Evolutionary conservation across 2,113 vertebrate genomes (phyloP), one percentile per base, ranked within the genome.

Genomic region (Colinus virginianus): DNA sequence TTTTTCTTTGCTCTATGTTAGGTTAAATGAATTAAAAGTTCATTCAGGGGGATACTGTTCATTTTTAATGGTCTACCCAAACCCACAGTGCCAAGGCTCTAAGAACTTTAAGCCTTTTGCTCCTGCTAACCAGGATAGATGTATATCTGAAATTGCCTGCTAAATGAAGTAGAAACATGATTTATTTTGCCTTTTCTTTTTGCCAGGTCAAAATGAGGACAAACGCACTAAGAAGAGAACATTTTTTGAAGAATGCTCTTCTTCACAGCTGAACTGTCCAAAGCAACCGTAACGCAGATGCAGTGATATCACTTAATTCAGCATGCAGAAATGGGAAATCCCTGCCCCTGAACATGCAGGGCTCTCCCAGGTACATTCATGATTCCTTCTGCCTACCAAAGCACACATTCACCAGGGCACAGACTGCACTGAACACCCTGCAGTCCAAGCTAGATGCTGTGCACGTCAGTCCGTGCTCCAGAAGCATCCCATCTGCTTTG

Each of bases 281-380:
- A 84, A 51, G 38, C 28, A 75, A 25, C 20, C 42, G 28, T 56
- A 49, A 34, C 5, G 9, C 8, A 43, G 22, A 62, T 71, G 58
- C 17, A 26, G 4, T 23, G n/a, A 67, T 11, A 62, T 56, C 69
- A 66, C n/a, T 62, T 76, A 82, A 30, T 26, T 51, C 20, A 72
- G 12, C 40, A 7, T 34, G 28, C 21, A 51, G 22, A 51, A 77
- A 69, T 22, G 28, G 26, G 32, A 75, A 90, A 23, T 34, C 1
- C 0, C 17, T 66, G 40, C 4, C 4, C 34, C 16, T 1, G 1
- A 67, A 42, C 16, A 2, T 23, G 45, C 1, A 67, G n/a, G 25
- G 18, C 5, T 91, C 32, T 87, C 43, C 34, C 34, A 71, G 12
- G 28, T 3, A 11, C 13, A 43, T n/a, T 13, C n/a, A 22, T 15